Evolutionary conservation across 2,113 vertebrate species (phyloP).

Genomic region (Corythaixoides concolor): DNA sequence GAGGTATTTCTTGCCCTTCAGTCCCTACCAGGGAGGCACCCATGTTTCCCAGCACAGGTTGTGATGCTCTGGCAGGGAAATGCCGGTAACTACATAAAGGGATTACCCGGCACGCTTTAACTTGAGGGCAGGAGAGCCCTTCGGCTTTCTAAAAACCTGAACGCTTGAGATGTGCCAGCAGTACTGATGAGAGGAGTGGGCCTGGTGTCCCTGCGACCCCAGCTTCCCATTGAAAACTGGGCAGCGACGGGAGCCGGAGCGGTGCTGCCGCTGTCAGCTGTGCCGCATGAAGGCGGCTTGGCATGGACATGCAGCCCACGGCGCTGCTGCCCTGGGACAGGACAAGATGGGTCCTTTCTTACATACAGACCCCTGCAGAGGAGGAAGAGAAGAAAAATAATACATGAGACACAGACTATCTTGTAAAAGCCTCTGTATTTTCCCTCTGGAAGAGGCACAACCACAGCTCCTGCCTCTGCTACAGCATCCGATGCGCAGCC

Average conservation of each 20-base stretch:
- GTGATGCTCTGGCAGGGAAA: not conserved
- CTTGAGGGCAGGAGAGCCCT: not conserved
- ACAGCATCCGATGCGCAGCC: not conserved
- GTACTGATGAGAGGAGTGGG: not conserved
- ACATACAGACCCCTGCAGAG: not conserved
- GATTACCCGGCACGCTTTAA: constrained; percentile 49
- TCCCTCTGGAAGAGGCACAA: not conserved
- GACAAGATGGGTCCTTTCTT: not conserved
- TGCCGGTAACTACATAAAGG: constrained; percentile 24
- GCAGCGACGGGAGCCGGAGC: not conserved
- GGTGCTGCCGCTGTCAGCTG: rapidly evolving
- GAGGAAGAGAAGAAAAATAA: not conserved
- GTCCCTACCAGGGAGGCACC: not conserved
- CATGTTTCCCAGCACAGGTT: not conserved
- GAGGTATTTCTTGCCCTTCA: not conserved
- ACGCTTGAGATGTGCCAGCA: not conserved
- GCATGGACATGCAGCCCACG: rapidly evolving
- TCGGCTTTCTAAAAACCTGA: not conserved
- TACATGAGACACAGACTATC: rapidly evolving
- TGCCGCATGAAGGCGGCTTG: rapidly evolving
- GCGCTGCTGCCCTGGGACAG: not conserved
- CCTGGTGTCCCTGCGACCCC: not conserved
- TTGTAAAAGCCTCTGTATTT: not conserved
- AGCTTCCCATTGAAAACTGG: not conserved
- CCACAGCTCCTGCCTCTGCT: not conserved